Evolutionary conservation across 2,888 invertebrate species (phyloP), one percentile per base, ranked within the genome.

Genomic region (Rhagium mordax): DNA sequence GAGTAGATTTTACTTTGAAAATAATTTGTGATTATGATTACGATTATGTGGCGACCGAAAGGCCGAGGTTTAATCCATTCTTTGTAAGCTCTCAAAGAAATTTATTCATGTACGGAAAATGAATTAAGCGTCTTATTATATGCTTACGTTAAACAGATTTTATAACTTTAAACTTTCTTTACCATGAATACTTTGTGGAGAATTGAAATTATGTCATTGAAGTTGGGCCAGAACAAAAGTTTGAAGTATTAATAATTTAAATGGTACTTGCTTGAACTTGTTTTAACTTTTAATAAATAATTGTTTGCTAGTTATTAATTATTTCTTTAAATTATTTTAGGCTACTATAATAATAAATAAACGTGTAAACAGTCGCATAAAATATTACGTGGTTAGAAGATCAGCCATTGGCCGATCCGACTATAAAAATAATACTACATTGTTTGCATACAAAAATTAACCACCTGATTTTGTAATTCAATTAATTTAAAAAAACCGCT

Each of bases 1-100:
- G 67, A 62, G 59, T 53, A 18, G 53, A 65, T 33, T 53, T 65
- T 33, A 6, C 53, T 72, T 77, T 77, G 71, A 72, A 77, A 75
- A 72, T 77, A 77, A 77, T 77, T 77, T 61, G 72, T 72, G 75
- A 74, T 77, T 74, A 75, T 74, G 71, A 51, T 68, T 60, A 69
- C 65, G 71, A 51, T 68, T 60, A 69, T 68, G 29, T 51, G 65
- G 49, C 24, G 27, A 27, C 16, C 4, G 8, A 29, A 53, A 21
- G 67, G 64, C 48, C 68, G 60, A 71, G 67, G 57, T 73, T 73
- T 75, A 75, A 75, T 77, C 62, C 55, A 55, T 18, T 70, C 70
- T 62, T 62, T 53, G 55, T 33, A 33, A 33, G 29, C 21, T 15
- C 27, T 27, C 55, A 41, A 71, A 65, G 65, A 65, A 59, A 64